These are phyloP conservation scores for Trididemnum miniatum DNA, from an alignment of 23 tunicate genomes.

Conservation along the genomic window DNA sequence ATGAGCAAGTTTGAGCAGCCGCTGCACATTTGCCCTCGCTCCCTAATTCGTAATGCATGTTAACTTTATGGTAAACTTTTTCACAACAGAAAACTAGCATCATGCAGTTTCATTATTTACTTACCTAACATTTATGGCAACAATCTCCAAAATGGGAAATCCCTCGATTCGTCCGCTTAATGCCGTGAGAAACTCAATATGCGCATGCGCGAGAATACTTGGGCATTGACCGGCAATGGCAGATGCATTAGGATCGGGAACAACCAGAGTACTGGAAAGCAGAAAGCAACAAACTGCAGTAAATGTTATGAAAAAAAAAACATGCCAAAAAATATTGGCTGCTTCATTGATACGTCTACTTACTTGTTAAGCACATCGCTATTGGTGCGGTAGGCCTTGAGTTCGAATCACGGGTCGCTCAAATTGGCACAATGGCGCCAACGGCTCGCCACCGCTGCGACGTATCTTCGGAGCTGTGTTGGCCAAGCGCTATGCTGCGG, in stretches of 20 bases:
- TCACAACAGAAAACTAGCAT: too few relatives aligned
- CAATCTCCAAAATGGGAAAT: slow-evolving; percentile 56
- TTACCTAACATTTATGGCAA: slow-evolving; percentile 65
- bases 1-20: too few relatives aligned
- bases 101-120: background rate
- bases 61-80: too few relatives aligned
- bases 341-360: too few relatives aligned
- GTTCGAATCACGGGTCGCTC: background rate
- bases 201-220: slow-evolving; percentile 56
- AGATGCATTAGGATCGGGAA: background rate
- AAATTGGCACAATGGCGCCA: background rate
- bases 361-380: too few relatives aligned
- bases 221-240: slow-evolving; percentile 55
- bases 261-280: background rate
- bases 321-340: too few relatives aligned
- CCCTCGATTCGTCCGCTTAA: slow-evolving; percentile 46
- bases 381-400: background rate
- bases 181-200: slow-evolving; percentile 50
- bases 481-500: background rate
- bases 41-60: too few relatives aligned
- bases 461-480: background rate
- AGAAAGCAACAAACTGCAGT: too few relatives aligned
- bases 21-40: too few relatives aligned
- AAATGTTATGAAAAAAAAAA: too few relatives aligned
- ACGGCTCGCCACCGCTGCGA: background rate